Evolutionary conservation across 2,888 invertebrate species (phyloP), one percentile per base, ranked within the genome.

Genomic region (Mythimna impura): DNA sequence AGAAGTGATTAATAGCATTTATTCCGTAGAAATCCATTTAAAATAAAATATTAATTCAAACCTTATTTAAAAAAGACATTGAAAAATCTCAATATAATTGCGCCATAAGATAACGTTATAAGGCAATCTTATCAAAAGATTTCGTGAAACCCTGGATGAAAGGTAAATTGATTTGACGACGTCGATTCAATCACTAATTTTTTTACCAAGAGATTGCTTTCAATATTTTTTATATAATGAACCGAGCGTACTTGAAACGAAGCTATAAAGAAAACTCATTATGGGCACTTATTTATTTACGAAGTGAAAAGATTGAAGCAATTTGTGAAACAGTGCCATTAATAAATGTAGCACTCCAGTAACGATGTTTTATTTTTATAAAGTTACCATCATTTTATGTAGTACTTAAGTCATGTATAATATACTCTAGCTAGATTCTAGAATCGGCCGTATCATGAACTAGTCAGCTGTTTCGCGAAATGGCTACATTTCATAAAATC

Each of bases 151-250:
- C 75, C 54, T 81, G 72, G 78, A 81, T 84, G 67, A 74, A 66
- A 86, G 78, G 74, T 78, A 86, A 86, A 86, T 85, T 85, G 80
- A 80, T 81, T 82, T 76, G 70, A 70, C 72, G 80, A 74, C 74
- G 78, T 82, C 85, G 58, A 78, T 85, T 86, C 86, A 82, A 82
- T 85, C 83, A 71, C 71, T 71, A 81, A 70, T 67, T 76, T 71
- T 71, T 76, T 71, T 80, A 61, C 62, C 60, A 68, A 79, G 68
- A 83, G 74, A 84, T 76, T 83, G 85, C 80, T 72, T 82, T 79
- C 71, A 80, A 75, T 86, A 75, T 82, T 78, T 25, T 71, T 75
- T 73, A 68, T 73, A 69, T 73, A 74, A 76, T 71, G 68, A 73
- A 66, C 69, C 57, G 66, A 69, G 66, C 73, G 76, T 50, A 54